Base-by-base conservation (phyloP, 2,888 invertebrate species). In the Microplitis manilae region DNA sequence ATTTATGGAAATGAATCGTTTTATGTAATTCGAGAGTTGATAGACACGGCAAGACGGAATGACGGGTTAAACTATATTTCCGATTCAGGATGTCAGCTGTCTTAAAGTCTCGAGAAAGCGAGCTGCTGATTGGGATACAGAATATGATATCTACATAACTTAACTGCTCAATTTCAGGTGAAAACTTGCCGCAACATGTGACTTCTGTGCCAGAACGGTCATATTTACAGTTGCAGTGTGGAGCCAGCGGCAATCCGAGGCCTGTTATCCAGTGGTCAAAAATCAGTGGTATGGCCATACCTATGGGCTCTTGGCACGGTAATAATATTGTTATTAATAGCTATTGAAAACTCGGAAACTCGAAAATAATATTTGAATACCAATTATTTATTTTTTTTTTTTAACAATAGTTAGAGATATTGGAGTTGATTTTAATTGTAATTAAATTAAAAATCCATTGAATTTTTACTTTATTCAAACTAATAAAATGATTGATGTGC, bases 231-330 rank as follows among this genome's bases (percentile, higher is more conserved):
- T 91, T 97, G 85, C 93, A 94, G 82, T 97, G 97, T 88, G 94
- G 94, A 39, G 95, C 96, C 0, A 93, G 93, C 81, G 97, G 97
- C 2, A 92, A 92, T 62, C 97, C 97, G 0, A 91, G 91, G 71
- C 97, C 97, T 0, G 91, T 92, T 8, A 93, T 97, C 50, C 95
- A 95, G 83, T 97, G 97, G 97, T 91, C 92, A 73, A 92, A 93
- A 84, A 90, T 92, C 67, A 94, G 94, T 88, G 94, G 91, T 67
- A 91, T 91, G 61, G 91, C 93, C 17, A 94, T 95, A 80, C 92
- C 92, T 76, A 89, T 93, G 76, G 94, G 94, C 72, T 90, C 92
- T 71, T 93, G 94, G 92, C 92, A 93, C 90, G 93, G 94, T 94
- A 90, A 73, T 62, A 61, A 13, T 38, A 17, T 60, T 60, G 38